Evolutionary conservation across 2,888 invertebrate genomes (phyloP), one percentile per base, ranked within the genome.

Genomic region (Caenorhabditis virilis): DNA sequence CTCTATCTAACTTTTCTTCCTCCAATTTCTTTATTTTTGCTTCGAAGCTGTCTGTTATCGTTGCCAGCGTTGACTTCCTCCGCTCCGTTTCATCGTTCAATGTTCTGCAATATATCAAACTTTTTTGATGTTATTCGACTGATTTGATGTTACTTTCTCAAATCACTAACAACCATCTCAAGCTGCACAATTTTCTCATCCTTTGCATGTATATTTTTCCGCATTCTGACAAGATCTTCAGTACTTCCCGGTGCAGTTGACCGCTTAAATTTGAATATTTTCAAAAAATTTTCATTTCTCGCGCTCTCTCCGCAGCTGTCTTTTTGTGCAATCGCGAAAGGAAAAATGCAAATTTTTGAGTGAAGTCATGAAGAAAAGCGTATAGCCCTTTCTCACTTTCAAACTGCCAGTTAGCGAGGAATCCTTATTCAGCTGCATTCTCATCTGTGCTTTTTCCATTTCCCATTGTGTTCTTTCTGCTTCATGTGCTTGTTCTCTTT

Each of bases 391-490:
- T 11, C 23, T 22, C 30, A 66, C 66, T 59, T 72, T 74, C 25
- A 74, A 48, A 56, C 69, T 67, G 18, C 72, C 72, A 16, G 61
- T 64, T 16, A 62, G 46, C 9, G 72, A 67, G 2, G 65, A 52
- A 39, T 72, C 72, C 46, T 71, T 71, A 35, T 72, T 70, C 33
- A 74, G 41, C 33, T 72, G 72, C 71, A 80, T 72, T 43, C 71
- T 71, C 78, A 90, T 86, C 36, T 87, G 88, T 72, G 89, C 89
- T 67, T 93, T 86, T 85, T 93, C 93, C 77, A 89, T 88, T 84
- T 93, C 93, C 23, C 93, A 87, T 82, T 92, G 91, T 36, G 90
- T 88, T 59, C 92, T 87, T 70, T 93, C 87, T 83, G 65, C 41
- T 26, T 69, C 66, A 25, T 68, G 58, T 47, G 91, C 91, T 76